Evolutionary conservation across 2,888 invertebrate species (phyloP), one percentile per base, ranked within the genome.

Genomic region (Eretmocerus hayati): DNA sequence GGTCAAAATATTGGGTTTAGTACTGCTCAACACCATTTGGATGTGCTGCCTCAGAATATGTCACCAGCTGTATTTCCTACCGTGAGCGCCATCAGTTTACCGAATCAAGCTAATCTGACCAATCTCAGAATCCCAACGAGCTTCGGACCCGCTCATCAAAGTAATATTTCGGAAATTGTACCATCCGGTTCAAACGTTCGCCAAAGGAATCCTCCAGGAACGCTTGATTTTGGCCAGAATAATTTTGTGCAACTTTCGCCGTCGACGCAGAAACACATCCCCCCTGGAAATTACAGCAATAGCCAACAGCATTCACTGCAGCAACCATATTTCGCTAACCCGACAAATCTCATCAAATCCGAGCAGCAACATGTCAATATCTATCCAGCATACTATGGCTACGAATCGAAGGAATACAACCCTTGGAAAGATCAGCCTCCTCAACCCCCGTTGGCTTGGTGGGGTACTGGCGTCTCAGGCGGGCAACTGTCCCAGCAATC

Each of bases 391-490:
- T 65, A 62, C 38, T 60, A 59, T 22, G 62, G 60, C 46, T 65
- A 64, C 42, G 67, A 69, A 8, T 45, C 58, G 0, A 45, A 61
- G 4, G 66, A 67, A 35, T 68, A 66, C 32, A 64, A 61, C 55
- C 53, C 64, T 3, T 69, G 69, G 69, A 67, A 67, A 37, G 66
- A 68, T 18, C 58, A 50, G 9, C 67, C 61, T 4, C 59, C 66
- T 3, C 64, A 63, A 38, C 61, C 63, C 5, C 63, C 66, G 1
- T 52, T 61, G n/a, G 53, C 62, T 5, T 65, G 68, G 61, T 68
- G 69, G 69, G 63, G 63, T 20, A 55, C 58, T 4, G 20, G 42
- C 20, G 18, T 47, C 1, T n/a, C 46, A 15, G 40, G 47, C 32
- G 59, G 54, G 5, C 57, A 57, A 18, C 33, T 50, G 4, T 33